Evolutionary conservation across 2,797 vertebrate species (phyloP).

Genomic region (Anguilla marmorata): DNA sequence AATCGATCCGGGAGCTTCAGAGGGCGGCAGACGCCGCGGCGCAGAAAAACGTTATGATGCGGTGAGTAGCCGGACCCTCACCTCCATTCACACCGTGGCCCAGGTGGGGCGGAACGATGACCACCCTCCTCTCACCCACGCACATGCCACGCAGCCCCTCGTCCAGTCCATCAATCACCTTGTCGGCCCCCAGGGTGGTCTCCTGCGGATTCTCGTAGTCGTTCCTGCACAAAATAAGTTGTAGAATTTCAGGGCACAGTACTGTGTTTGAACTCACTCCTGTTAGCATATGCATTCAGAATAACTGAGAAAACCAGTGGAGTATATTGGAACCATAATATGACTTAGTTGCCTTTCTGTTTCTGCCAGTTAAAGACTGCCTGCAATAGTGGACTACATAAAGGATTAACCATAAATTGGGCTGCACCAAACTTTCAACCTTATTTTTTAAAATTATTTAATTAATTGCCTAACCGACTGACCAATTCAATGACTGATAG

Average conservation of each 20-base stretch:
- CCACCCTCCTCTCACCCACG: slow-evolving; percentile 78
- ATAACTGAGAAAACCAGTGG: not conserved
- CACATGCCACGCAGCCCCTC: slow-evolving; percentile 86
- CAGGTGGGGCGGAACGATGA: slow-evolving; percentile 87
- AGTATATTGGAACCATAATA: not conserved
- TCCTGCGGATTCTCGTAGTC: slow-evolving; percentile 80
- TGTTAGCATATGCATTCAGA: not conserved
- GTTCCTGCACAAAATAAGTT: slow-evolving; percentile 60
- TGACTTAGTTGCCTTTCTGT: not conserved
- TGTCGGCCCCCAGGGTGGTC: slow-evolving; percentile 80
- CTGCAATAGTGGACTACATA: not conserved
- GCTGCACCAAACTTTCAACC: not conserved
- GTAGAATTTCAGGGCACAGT: not conserved
- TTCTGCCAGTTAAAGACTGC: not conserved
- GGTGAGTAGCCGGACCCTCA: slow-evolving; percentile 56
- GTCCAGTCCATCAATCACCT: slow-evolving; percentile 92
- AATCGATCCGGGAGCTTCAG: not conserved
- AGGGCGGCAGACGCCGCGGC: not conserved
- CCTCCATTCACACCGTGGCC: slow-evolving; percentile 92
- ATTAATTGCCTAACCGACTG: no score
- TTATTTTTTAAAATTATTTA: not conserved
- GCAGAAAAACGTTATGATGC: not conserved
- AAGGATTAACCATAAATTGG: not conserved
- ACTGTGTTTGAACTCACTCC: not conserved
- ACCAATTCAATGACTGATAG: no score